Conservation (phyloP, 2,888 invertebrate genomes). For the Cordylochernes scorpioides region DNA sequence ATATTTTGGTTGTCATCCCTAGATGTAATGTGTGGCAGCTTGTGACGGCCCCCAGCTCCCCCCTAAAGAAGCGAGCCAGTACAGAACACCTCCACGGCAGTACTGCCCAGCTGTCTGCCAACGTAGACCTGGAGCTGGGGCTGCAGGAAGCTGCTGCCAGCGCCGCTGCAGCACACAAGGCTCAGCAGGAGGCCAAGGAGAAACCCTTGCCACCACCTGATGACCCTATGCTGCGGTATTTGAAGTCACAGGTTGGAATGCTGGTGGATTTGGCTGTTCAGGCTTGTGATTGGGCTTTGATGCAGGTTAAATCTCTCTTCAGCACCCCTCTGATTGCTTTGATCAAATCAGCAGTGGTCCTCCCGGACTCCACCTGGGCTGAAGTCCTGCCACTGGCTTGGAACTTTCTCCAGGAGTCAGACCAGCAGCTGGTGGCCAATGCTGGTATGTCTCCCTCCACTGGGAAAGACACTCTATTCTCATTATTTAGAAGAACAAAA, state of each 20-base stretch:
- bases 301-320: constrained; percentile 45
- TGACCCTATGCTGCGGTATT: constrained; percentile 45
- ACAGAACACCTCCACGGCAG: constrained; percentile 27
- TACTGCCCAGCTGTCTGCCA: constrained; percentile 13
- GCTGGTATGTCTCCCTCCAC: constrained; percentile 23
- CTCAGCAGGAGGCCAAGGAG: constrained; percentile 15
- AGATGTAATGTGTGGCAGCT: constrained; percentile 29
- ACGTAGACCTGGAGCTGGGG: too few species aligned
- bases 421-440: constrained; percentile 30
- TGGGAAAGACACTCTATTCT: too few species aligned
- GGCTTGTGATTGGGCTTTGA: not conserved
- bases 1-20: too few species aligned
- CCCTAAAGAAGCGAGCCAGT: constrained; percentile 47
- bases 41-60: constrained; percentile 29
- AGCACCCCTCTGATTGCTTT: constrained; percentile 63
- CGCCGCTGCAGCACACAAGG: constrained; percentile 17
- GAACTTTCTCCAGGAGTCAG: constrained; percentile 77
- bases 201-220: constrained; percentile 29
- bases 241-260: constrained; percentile 25
- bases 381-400: constrained; percentile 77
- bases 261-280: constrained; percentile 1
- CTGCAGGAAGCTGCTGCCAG: constrained; percentile 16
- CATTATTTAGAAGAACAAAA: too few species aligned
- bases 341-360: constrained; percentile 63
- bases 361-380: constrained; percentile 52